Conservation (phyloP, 2,797 vertebrate species). For the Dermochelys coriacea region DNA sequence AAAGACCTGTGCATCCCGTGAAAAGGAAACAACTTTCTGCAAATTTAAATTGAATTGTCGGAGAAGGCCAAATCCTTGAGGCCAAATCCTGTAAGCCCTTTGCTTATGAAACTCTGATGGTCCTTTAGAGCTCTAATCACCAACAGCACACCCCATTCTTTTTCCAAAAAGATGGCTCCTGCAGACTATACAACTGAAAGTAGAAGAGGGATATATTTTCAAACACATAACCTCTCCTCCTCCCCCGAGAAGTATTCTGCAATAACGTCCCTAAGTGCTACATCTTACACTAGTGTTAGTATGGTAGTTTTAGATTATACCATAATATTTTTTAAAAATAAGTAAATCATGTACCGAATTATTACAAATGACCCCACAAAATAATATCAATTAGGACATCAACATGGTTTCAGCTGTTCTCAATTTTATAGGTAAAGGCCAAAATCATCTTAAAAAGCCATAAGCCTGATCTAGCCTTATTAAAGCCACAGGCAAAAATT, state of each 20-base stretch:
- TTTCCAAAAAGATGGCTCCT: neutral
- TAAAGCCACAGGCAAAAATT: neutral
- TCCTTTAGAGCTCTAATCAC: neutral
- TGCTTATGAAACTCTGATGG: neutral
- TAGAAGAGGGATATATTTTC: neutral
- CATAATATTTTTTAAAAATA: neutral
- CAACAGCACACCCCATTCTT: neutral
- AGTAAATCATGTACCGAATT: neutral
- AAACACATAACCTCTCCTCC: neutral
- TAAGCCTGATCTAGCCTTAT: neutral
- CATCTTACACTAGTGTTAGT: neutral
- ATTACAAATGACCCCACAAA: neutral
- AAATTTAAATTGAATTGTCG: neutral
- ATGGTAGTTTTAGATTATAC: neutral
- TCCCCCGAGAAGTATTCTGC: neutral
- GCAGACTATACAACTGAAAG: neutral
- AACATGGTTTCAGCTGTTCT: neutral
- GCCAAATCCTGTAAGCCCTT: neutral
- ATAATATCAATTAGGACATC: neutral
- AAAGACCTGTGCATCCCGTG: neutral
- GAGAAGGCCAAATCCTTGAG: neutral
- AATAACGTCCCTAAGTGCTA: neutral
- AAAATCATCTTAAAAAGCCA: neutral
- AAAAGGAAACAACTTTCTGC: neutral
- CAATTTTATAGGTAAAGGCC: neutral